phyloP scores from a whole-genome alignment of 1,140 invertebrate species.

The Tetramorium simillimum region DNA sequence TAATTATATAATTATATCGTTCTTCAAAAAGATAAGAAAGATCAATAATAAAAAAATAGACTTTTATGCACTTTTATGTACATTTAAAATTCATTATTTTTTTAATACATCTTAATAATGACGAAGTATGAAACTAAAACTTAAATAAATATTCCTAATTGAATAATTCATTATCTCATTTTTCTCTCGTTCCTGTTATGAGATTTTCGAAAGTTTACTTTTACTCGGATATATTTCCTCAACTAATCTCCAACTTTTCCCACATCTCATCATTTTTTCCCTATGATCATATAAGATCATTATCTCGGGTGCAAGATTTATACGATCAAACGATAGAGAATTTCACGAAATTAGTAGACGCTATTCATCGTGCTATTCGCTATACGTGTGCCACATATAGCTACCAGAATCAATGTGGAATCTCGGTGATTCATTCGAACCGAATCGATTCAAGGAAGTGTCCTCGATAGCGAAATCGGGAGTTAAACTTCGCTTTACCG shows the following conservation, averaged over 20 bases:
- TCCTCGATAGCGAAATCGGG: conserved; percentile 33
- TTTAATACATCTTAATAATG: not conserved
- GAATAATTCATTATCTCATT: not conserved
- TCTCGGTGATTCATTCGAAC: conserved; percentile 17
- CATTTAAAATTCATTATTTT: not conserved
- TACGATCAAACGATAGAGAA: not conserved
- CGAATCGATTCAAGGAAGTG: conserved; percentile 40
- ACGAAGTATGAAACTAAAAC: not conserved
- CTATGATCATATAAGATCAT: not conserved
- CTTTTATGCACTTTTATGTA: not conserved
- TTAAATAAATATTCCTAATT: not conserved
- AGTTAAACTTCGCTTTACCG: conserved; percentile 38
- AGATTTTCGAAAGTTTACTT: conserved; percentile 4
- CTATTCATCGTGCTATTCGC: not conserved
- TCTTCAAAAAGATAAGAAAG: not conserved
- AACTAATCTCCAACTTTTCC: not conserved
- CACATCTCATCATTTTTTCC: not conserved
- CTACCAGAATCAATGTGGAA: conserved; percentile 11
- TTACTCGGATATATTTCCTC: not conserved
- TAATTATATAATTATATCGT: not conserved
- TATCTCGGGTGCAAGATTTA: not conserved
- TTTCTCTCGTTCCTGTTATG: not conserved
- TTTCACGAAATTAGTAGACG: conserved; percentile 14
- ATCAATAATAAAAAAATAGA: not conserved
- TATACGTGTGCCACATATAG: not conserved